phyloP scores from a whole-genome alignment of 2,888 invertebrate species.

The Andrena marginata region DNA sequence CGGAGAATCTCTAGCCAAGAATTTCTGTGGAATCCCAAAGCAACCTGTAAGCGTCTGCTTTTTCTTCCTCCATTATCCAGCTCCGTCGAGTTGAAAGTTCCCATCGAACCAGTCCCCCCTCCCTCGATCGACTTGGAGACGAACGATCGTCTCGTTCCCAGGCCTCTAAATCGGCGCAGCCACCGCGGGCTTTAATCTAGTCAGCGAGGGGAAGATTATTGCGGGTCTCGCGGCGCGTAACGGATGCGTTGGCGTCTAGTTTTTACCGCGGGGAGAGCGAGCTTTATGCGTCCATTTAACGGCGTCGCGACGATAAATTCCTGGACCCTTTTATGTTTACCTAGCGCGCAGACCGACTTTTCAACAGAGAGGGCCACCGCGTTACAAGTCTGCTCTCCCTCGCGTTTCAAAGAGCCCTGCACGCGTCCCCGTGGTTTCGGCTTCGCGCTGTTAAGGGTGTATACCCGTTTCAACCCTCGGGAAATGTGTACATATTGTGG shows the following conservation, averaged over 20 bases:
- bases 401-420: not conserved
- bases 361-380: not conserved
- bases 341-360: constrained; percentile 1
- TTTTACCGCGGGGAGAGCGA: constrained; percentile 49
- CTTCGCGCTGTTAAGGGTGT: not conserved
- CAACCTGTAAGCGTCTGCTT: too few species aligned
- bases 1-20: not conserved
- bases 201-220: constrained; percentile 27
- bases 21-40: not conserved
- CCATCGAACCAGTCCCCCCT: not conserved
- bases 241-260: constrained; percentile 60
- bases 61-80: too few species aligned
- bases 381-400: not conserved
- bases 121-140: not conserved
- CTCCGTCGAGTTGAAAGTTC: not conserved
- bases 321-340: constrained; percentile 31
- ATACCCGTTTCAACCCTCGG: too few species aligned
- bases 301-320: constrained; percentile 56
- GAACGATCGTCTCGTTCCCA: not conserved
- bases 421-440: not conserved
- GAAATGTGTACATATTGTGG: too few species aligned
- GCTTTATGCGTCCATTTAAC: constrained; percentile 60
- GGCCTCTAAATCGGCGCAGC: not conserved
- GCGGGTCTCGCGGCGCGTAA: constrained; percentile 51
- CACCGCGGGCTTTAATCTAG: constrained; percentile 19